These are phyloP conservation scores for Tragelaphus scriptus DNA, from an alignment of 2,113 vertebrate species.

Conservation along the genomic window DNA sequence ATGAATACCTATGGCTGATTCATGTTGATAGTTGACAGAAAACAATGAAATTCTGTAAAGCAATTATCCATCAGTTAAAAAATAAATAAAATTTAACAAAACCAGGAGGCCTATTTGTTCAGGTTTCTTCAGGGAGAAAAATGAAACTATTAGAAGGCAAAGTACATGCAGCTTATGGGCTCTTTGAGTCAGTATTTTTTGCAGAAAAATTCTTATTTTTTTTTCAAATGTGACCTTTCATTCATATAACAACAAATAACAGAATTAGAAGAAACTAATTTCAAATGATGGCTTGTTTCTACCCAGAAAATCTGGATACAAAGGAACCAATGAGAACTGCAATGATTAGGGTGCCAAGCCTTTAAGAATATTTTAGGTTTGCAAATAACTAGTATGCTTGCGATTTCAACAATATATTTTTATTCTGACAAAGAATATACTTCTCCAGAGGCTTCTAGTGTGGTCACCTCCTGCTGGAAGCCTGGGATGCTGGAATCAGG, in stretches of 20 bases:
- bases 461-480: background rate
- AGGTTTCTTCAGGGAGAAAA: background rate
- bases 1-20: background rate
- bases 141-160: background rate
- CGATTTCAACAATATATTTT: background rate
- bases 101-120: background rate
- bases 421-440: background rate
- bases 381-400: background rate
- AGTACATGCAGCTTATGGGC: background rate
- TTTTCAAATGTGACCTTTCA: background rate
- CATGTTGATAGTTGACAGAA: background rate
- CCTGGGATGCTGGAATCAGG: background rate
- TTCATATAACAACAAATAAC: background rate
- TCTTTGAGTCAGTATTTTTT: background rate
- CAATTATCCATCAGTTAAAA: background rate
- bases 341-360: background rate
- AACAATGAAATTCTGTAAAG: background rate
- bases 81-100: background rate
- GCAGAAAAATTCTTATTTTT: background rate
- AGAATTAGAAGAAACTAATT: background rate
- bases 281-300: background rate
- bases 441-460: background rate
- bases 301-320: background rate
- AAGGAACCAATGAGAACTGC: background rate
- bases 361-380: background rate